phyloP scores from a whole-genome alignment of 2,797 vertebrate species.

The Myotis vivesi region DNA sequence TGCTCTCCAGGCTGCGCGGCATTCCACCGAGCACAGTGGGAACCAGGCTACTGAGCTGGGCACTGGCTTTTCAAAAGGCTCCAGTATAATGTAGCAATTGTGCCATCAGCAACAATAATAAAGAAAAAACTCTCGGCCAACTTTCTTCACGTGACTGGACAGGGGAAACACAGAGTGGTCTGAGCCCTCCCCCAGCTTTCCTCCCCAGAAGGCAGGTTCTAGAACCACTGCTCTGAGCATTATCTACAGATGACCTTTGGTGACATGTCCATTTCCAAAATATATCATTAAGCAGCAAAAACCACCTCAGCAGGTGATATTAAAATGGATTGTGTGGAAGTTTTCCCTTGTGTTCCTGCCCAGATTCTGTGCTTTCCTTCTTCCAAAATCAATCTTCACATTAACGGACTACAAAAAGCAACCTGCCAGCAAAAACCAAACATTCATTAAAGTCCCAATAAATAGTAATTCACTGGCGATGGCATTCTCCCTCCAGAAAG shows the following conservation, averaged over 20 bases:
- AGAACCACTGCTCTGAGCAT: conserved; percentile 1
- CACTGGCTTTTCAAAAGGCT: conserved; percentile 57
- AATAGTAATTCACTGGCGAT: conserved; percentile 69
- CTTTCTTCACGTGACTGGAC: conserved; percentile 69
- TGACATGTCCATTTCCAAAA: conserved; percentile 48
- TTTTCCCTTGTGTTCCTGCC: conserved; percentile 34
- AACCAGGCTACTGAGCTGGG: conserved; percentile 18
- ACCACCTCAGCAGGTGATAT: conserved; percentile 54
- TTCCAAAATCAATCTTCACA: conserved; percentile 68
- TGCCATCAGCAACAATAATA: conserved; percentile 65
- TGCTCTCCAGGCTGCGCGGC: conserved; percentile 14
- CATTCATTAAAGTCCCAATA: conserved; percentile 75
- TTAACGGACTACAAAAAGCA: conserved; percentile 68
- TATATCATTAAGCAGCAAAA: conserved; percentile 65
- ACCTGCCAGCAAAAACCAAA: conserved; percentile 55
- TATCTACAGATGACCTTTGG: conserved; percentile 52
- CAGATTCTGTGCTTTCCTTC: conserved; percentile 46
- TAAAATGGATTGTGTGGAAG: conserved; percentile 62
- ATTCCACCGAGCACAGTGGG: conserved; percentile 37
- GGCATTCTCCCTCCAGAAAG: conserved; percentile 59
- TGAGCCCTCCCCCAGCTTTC: neutral
- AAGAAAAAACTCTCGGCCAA: conserved; percentile 63
- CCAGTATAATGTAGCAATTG: conserved; percentile 68
- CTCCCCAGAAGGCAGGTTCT: conserved; percentile 39
- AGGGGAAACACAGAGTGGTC: conserved; percentile 62